A percentile compares a stretch with the other conserved stretches of the same genome.
Evolutionary conservation across 2,888 invertebrate species (phyloP).

Genomic region (Agriotes lineatus): DNA sequence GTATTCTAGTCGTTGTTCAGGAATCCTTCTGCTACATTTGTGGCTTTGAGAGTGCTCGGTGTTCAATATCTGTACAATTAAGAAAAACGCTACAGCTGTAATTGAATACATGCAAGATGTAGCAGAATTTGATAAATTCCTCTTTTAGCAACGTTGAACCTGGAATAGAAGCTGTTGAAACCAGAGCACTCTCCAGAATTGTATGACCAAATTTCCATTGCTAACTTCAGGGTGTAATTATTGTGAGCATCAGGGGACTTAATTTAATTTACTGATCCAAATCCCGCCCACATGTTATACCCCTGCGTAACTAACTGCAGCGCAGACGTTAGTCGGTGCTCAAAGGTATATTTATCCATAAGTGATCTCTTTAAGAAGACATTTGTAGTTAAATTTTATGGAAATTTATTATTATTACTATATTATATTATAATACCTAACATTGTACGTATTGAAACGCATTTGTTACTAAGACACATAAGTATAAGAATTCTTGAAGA

Average conservation of each 20-base stretch:
- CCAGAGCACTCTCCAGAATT: too few species aligned
- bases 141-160: too few species aligned
- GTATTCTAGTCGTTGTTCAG: background rate
- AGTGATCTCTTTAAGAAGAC: conserved; percentile 1
- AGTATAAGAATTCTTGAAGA: conserved; percentile 2
- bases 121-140: too few species aligned
- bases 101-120: too few species aligned
- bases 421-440: conserved; percentile 1
- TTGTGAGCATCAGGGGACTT: too few species aligned
- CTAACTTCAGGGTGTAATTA: too few species aligned
- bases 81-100: too few species aligned
- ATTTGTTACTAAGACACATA: conserved; percentile 31
- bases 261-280: too few species aligned
- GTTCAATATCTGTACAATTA: background rate
- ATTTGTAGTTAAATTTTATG: conserved; percentile 10
- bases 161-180: too few species aligned
- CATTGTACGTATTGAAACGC: conserved; percentile 13
- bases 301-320: background rate
- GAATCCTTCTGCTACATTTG: background rate
- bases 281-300: too few species aligned
- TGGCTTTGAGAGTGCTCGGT: background rate
- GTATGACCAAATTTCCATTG: too few species aligned
- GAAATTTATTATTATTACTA: conserved; percentile 13
- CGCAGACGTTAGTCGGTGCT: background rate
- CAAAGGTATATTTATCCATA: background rate